Percentiles rank a stretch among this genome's conserved stretches.
Conservation (phyloP, 2,113 vertebrate genomes). For the Brachypteracias leptosomus region DNA sequence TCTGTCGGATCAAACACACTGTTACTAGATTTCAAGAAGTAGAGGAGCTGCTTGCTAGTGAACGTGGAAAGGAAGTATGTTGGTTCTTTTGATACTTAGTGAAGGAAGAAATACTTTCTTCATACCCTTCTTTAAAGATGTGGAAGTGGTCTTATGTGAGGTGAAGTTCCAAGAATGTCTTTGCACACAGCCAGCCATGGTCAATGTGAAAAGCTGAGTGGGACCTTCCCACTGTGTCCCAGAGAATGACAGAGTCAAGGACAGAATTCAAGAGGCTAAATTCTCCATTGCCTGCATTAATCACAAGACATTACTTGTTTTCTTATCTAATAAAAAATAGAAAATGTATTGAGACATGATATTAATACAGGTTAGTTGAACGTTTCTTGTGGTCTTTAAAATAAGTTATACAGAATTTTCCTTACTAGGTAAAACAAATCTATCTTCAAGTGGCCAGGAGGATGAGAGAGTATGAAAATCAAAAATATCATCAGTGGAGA, state of each 20-base stretch:
- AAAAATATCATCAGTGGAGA: slow-evolving; percentile 80
- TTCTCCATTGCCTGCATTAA: background rate
- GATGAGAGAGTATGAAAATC: slow-evolving; percentile 80
- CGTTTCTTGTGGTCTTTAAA: background rate
- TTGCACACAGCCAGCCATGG: background rate
- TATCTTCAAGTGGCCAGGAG: slow-evolving; percentile 78
- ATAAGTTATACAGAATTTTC: background rate
- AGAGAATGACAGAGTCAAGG: background rate
- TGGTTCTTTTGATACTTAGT: background rate
- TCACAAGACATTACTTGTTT: background rate
- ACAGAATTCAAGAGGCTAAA: background rate
- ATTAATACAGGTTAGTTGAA: background rate
- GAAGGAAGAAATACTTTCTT: background rate
- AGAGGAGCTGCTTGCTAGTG: slow-evolving; percentile 76
- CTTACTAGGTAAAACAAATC: slow-evolving; percentile 79
- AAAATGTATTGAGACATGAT: background rate
- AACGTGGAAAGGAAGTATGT: slow-evolving; percentile 76
- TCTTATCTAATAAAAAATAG: background rate
- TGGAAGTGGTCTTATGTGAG: background rate
- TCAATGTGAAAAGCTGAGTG: background rate
- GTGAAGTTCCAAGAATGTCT: background rate
- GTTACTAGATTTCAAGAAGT: slow-evolving; percentile 83
- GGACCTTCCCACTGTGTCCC: background rate
- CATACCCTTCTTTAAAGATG: background rate
- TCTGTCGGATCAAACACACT: slow-evolving; percentile 78